Percentiles rank a stretch among this genome's conserved stretches.
These are phyloP conservation scores for Meleagris gallopavo DNA, from an alignment of 2,113 vertebrate species.

Conservation along the genomic window DNA sequence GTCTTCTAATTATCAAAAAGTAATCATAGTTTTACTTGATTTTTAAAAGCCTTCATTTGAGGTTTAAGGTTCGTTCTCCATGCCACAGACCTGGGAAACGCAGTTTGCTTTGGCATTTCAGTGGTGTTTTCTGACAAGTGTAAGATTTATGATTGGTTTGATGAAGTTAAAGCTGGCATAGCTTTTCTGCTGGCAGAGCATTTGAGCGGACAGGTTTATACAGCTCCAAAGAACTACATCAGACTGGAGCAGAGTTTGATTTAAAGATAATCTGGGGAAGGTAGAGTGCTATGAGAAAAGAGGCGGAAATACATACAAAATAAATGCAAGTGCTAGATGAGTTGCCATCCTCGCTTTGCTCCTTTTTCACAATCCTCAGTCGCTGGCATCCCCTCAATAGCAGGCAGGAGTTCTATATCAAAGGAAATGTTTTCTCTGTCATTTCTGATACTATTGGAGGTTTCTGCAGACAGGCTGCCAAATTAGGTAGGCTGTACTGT, in stretches of 20 bases:
- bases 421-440: slow-evolving; percentile 47
- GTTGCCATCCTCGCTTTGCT: neutral
- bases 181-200: slow-evolving; percentile 25
- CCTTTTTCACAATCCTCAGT: neutral
- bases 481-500: slow-evolving; percentile 12
- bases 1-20: slow-evolving; percentile 39
- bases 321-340: slow-evolving; percentile 19
- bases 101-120: neutral
- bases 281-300: slow-evolving; percentile 17
- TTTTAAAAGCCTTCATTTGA: slow-evolving; percentile 14
- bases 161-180: slow-evolving; percentile 47
- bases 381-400: slow-evolving; percentile 21
- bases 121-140: slow-evolving; percentile 3
- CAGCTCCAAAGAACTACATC: slow-evolving; percentile 38
- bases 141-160: slow-evolving; percentile 37
- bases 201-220: slow-evolving; percentile 58
- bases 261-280: slow-evolving; percentile 31
- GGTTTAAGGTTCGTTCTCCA: neutral
- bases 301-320: slow-evolving; percentile 49
- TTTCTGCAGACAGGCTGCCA: neutral
- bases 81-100: neutral
- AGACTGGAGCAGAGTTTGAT: slow-evolving; percentile 31
- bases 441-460: neutral
- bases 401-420: slow-evolving; percentile 30
- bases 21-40: neutral